Evolutionary conservation across 2,113 vertebrate genomes (phyloP), one percentile per base, ranked within the genome.

Genomic region (Pseudopodoces humilis): DNA sequence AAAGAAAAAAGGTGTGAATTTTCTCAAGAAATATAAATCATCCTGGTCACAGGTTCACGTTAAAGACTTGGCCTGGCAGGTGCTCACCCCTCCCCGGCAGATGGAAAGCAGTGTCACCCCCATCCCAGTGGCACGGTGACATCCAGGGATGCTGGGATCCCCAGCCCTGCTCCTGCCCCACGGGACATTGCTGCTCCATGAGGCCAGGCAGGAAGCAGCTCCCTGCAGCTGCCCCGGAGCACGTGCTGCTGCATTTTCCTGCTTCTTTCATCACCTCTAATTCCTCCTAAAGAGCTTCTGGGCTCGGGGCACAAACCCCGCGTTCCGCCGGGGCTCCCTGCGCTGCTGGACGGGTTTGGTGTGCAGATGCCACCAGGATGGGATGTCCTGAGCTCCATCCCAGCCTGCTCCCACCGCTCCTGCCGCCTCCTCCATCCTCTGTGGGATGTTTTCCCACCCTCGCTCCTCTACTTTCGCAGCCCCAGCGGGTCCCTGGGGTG

Each of bases 1-100:
- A 15, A 6, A 13, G 14, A 23, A 10, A 27, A 10, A 14, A 37
- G 8, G 0, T 0, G 7, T 13, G 8, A 4, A 1, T 75, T 80
- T 84, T 50, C n/a, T 22, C 44, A 10, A 55, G 31, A 46, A 16
- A 65, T 62, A 55, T 0, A 22, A 37, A 35, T 10, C 46, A 14
- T 4, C 7, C 19, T 39, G 6, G 7, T 16, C 31, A 3, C 4
- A 35, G 56, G 37, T 11, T 41, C 13, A 1, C 16, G 15, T 5
- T 10, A 4, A 55, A 53, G 49, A 55, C 4, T 9, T 77, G 64
- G 16, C 24, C 58, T 33, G 56, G 2, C 12, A 31, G n/a, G 28
- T 25, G 79, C 52, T 44, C 0, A 4, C 6, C 8, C 49, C 31
- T 35, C 7, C 3, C 2, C 8, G 17, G 55, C 50, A 4, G 39